These are phyloP conservation scores for Polymixis lichenea DNA, from an alignment of 2,888 invertebrate species.

Conservation along the genomic window DNA sequence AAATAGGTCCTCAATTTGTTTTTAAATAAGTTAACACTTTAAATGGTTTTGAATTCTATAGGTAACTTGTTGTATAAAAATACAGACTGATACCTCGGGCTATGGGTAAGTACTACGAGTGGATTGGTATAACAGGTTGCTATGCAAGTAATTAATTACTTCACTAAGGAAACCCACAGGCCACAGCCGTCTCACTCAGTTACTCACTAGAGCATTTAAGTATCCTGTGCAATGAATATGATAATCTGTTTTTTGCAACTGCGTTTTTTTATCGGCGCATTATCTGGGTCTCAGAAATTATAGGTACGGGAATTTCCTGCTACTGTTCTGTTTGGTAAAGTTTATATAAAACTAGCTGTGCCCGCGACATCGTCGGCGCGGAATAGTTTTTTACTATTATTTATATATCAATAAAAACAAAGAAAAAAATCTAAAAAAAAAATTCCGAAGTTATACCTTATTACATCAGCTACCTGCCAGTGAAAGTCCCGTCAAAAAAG, in stretches of 20 bases:
- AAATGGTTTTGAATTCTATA: too few relatives aligned
- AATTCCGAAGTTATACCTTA: too few relatives aligned
- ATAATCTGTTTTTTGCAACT: conserved; percentile 18
- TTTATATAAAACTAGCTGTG: background rate
- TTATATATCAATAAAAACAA: too few relatives aligned
- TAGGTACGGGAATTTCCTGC: background rate
- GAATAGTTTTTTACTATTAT: too few relatives aligned
- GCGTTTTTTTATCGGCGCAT: background rate
- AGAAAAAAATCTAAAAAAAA: too few relatives aligned
- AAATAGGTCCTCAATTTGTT: too few relatives aligned
- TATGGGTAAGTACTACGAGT: background rate
- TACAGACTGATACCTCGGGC: too few relatives aligned
- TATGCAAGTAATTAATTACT: conserved; percentile 24
- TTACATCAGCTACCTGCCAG: too few relatives aligned
- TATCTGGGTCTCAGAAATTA: background rate
- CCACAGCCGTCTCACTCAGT: conserved; percentile 7
- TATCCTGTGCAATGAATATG: conserved; percentile 21
- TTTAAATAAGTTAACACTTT: too few relatives aligned
- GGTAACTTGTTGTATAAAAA: too few relatives aligned
- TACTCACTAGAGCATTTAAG: background rate
- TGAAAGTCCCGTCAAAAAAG: too few relatives aligned
- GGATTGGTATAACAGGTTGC: conserved; percentile 12
- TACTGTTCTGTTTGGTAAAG: background rate
- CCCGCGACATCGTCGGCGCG: too few relatives aligned
- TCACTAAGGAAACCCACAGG: conserved; percentile 1